Percentiles rank a stretch among this genome's conserved stretches.
phyloP scores from a whole-genome alignment of 2,797 vertebrate species.

The Acestrorhynchus altus region DNA sequence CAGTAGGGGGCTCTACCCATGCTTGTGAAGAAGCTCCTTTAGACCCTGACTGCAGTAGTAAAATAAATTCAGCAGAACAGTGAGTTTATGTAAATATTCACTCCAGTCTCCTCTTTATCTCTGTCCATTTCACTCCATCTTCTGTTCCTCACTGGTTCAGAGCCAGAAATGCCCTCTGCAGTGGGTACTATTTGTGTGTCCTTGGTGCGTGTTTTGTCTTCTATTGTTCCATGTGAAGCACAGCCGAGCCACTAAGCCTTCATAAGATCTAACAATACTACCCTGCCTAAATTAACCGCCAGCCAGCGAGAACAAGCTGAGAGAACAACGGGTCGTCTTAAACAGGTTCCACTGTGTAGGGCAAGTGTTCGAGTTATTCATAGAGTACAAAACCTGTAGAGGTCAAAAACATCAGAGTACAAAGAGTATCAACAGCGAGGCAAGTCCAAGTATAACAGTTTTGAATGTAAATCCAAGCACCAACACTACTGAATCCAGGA shows the following conservation, averaged over 20 bases:
- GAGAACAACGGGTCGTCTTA: background rate
- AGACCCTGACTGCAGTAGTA: background rate
- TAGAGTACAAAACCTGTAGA: too few relatives aligned
- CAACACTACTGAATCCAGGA: too few relatives aligned
- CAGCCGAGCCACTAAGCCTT: slow-evolving; percentile 63
- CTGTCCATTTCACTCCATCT: background rate
- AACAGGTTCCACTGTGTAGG: too few relatives aligned
- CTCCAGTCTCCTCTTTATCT: background rate
- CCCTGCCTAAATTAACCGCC: slow-evolving; percentile 48
- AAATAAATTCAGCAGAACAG: background rate
- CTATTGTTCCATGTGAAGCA: slow-evolving; percentile 61
- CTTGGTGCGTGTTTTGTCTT: slow-evolving; percentile 59
- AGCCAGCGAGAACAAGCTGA: background rate
- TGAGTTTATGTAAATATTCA: background rate
- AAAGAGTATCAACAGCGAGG: too few relatives aligned
- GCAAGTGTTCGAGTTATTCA: too few relatives aligned
- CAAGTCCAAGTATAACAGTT: too few relatives aligned
- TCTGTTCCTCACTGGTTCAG: background rate
- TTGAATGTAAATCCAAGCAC: too few relatives aligned
- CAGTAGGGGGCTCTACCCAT: too few relatives aligned
- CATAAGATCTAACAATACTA: slow-evolving; percentile 50
- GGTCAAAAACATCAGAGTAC: too few relatives aligned
- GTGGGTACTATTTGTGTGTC: slow-evolving; percentile 49
- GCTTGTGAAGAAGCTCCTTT: too few relatives aligned
- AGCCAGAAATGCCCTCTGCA: background rate